Base-by-base conservation (phyloP, 2,888 invertebrate genomes). In the Drosophila multiciliata region DNA sequence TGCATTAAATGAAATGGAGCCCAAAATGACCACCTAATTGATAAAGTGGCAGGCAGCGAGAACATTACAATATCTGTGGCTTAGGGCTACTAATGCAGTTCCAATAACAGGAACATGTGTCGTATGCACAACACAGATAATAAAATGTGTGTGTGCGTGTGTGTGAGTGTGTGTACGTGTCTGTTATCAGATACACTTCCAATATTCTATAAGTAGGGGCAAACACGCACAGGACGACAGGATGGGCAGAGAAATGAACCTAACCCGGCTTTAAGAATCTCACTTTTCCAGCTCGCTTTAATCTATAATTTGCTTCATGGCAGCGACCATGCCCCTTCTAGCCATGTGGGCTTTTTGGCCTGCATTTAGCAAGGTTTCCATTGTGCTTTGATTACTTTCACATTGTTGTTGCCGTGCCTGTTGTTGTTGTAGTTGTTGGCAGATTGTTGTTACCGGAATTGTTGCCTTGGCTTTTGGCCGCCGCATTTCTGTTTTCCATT, bases 401-500 rank as follows among this genome's bases (percentile, higher is more conserved):
- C 59, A 59, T 55, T 70, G 71, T 61, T 70, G 67, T 38, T 54
- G 73, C 23, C 33, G 54, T 58, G 67, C 69, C 63, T 80, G 61
- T 53, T 60, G 67, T 23, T 66, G 72, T 29, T 48, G 50, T 58
- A 66, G 67, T 73, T 81, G 60, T 73, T 74, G 66, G 55, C 40
- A 55, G 42, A 70, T 55, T 66, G 58, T 73, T 75, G 74, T 60
- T 60, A 60, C 48, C 38, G 68, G 55, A 65, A 68, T 78, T 68
- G 76, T 84, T 78, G 68, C 59, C 67, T 66, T 78, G 73, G 67
- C 73, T 72, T 67, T 77, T 80, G 78, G 78, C 70, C 67, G 77
- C 77, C 80, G 63, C 72, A 73, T 66, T 87, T 78, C 76, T 87
- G 85, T 89, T 81, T 83, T 75, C 75, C 75, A 79, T 76, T 83